Evolutionary conservation across 2,888 invertebrate genomes (phyloP).

Genomic region (Pyrrhosoma nymphula): DNA sequence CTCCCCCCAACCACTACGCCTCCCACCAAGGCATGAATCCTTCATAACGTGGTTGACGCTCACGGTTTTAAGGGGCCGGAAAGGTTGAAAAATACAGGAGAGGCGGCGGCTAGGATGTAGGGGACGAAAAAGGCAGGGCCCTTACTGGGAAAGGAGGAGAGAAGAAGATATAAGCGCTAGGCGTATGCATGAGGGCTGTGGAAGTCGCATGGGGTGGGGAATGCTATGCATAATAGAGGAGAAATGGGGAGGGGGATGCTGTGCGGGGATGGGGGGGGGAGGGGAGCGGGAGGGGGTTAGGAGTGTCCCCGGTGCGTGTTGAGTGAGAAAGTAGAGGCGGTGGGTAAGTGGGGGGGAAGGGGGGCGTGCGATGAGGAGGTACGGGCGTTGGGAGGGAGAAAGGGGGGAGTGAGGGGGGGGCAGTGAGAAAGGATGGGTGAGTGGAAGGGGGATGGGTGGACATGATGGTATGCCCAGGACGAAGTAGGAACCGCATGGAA

Average conservation of each 20-base stretch:
- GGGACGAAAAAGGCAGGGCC: neutral
- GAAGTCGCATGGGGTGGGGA: neutral
- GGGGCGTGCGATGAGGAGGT: neutral
- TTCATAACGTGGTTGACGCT: constrained; percentile 51
- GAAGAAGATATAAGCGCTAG: constrained; percentile 29
- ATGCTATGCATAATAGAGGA: constrained; percentile 57
- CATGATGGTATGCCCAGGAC: neutral
- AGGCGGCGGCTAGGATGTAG: neutral
- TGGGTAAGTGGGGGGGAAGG: neutral
- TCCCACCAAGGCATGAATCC: constrained; percentile 36
- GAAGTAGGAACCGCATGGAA: neutral
- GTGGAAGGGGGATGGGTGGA: too few species aligned
- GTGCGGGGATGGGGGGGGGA: neutral
- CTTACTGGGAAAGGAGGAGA: neutral
- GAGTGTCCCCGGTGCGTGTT: neutral
- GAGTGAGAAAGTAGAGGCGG: neutral
- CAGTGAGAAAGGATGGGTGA: neutral
- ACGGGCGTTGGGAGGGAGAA: neutral
- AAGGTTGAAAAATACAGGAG: constrained; percentile 56
- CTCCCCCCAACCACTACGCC: neutral
- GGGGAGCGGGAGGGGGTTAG: neutral
- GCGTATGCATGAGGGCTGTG: constrained; percentile 48
- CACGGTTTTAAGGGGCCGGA: constrained; percentile 52
- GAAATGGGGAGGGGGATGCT: neutral
- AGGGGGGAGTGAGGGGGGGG: neutral